Base-by-base conservation (phyloP, 2,888 invertebrate genomes). In the Drosophila austrosaltans region DNA sequence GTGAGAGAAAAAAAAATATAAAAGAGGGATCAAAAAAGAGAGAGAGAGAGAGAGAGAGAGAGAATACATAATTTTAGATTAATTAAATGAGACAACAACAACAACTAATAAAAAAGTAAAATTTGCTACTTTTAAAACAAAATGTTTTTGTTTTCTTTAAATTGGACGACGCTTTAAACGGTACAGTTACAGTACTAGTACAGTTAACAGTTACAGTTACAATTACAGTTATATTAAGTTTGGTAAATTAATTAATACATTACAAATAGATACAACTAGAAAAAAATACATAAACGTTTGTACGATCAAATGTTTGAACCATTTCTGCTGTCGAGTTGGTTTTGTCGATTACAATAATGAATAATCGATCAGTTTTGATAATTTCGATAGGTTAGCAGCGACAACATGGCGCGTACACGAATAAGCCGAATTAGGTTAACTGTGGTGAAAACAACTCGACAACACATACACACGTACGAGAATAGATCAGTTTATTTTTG, bases 1-100 rank as follows among this genome's bases (percentile, higher is more conserved):
- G 86, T 84, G 79, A 89, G 87, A 87, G 7, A 32, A 32, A 32
- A 79, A 79, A 87, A 87, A 79, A 87, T 86, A 78, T 78, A 85
- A 82, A 77, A 79, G 79, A 62, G 44, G 59, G 57, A 67, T 78
- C 53, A 60, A 72, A 60, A 72, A 79, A 78, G 60, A 79, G 70
- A 76, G 65, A 74, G 78, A 79, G 70, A 76, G 65, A 74, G 78
- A 62, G 22, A 78, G 63, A 77, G 63, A 77, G 65, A 78, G 63
- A 79, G 77, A 79, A 82, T 82, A 81, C 82, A 77, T 79, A 81
- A 71, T 78, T 77, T 76, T 76, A 48, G 69, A 86, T 72, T 78
- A 75, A 76, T 77, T 67, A 82, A 79, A 81, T 84, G 72, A 63
- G 66, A 74, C 78, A 78, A 82, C 61, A 66, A 58, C 65, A 65